Evolutionary conservation across 2,888 invertebrate genomes (phyloP), one percentile per base, ranked within the genome.

Genomic region (Heliconius aoede): DNA sequence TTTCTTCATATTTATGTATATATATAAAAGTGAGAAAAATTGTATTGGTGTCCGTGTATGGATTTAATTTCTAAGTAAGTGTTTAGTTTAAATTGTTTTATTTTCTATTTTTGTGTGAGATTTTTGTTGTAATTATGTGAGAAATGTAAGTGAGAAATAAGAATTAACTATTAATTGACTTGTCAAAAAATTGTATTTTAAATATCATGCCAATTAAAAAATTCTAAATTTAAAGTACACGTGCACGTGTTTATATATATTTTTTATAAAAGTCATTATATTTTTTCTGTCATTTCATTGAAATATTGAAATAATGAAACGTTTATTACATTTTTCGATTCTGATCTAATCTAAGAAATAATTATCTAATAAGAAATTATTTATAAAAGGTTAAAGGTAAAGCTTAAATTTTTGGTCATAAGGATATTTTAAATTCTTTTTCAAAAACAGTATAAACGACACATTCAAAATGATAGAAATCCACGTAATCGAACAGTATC

Each of bases 31-130:
- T 60, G 24, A n/a, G 21, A 58, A 69, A 55, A 36, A 24, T 32
- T 24, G 3, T 65, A 36, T 65, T 40, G 36, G n/a, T 65, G 15
- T 69, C 55, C 55, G 55, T 55, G n/a, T 69, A n/a, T 69, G 68
- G 68, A 74, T 62, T 69, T 69, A 8, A 74, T 69, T 69, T 13
- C 32, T 30, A 9, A 46, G 74, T 74, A 30, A 74, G 74, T 74
- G 46, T 60, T 46, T 3, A 58, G 13, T 13, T 5, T 30, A 24
- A 18, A 8, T 30, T 36, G 24, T 8, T n/a, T 1, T 58, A 21
- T 18, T n/a, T 60, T n/a, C 21, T 72, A 26, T 26, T 32, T 40
- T 18, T 32, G 13, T 11, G 24, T 36, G 3, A 8, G 32, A 7
- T 46, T 51, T 69, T 26, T 21, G 1, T 11, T 28, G 15, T 51